phyloP scores from a whole-genome alignment of 2,888 invertebrate species.

The Drosophila algonquin region DNA sequence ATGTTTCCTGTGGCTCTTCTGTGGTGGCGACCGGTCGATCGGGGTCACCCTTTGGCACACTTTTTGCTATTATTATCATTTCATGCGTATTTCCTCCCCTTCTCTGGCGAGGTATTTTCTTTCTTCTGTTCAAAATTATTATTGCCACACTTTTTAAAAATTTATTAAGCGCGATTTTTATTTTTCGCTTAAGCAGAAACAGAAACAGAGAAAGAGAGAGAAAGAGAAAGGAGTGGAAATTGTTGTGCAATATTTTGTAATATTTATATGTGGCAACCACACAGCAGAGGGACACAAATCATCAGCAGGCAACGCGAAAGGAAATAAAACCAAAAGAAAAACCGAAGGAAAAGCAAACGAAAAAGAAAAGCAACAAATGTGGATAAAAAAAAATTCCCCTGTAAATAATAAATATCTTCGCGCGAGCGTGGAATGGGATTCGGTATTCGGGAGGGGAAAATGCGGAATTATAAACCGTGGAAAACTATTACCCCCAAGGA shows the following conservation, averaged over 20 bases:
- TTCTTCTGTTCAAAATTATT: conserved; percentile 60
- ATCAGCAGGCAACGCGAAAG: conserved; percentile 65
- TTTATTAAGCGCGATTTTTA: conserved; percentile 71
- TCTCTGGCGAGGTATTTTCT: conserved; percentile 19
- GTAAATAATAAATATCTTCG: conserved; percentile 75
- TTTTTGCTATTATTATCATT: conserved; percentile 67
- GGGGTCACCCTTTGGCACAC: conserved; percentile 54
- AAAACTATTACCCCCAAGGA: conserved; percentile 78
- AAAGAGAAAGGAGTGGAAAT: conserved; percentile 48
- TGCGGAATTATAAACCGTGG: conserved; percentile 79
- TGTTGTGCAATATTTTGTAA: conserved; percentile 75
- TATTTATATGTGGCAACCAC: conserved; percentile 77
- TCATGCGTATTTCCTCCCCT: conserved; percentile 37
- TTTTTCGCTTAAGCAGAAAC: conserved; percentile 45
- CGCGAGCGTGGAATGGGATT: conserved; percentile 24
- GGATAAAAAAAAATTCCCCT: conserved; percentile 54
- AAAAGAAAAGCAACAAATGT: conserved; percentile 18
- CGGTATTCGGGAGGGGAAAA: conserved; percentile 46
- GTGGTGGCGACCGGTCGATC: conserved; percentile 30
- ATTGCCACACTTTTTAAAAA: conserved; percentile 76
- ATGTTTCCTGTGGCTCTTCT: conserved; percentile 59
- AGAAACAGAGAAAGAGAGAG: not conserved
- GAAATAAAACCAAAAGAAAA: conserved; percentile 37
- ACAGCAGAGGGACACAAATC: conserved; percentile 69
- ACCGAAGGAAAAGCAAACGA: conserved; percentile 17